Evolutionary conservation across 2,113 vertebrate genomes (phyloP).

Genomic region (Mixornis gularis): DNA sequence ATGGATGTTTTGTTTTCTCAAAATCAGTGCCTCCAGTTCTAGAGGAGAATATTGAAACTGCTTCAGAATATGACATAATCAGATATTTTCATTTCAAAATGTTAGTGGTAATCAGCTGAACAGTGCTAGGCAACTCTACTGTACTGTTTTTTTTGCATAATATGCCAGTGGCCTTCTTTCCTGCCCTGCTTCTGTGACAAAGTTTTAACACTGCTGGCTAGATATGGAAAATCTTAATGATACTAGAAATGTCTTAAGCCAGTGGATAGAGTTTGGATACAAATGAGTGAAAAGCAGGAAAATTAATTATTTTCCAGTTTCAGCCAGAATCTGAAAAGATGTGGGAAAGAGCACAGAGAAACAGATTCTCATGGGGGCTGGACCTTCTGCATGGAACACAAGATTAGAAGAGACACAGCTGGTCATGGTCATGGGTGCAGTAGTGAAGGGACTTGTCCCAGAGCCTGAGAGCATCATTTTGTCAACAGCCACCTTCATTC

Average conservation of each 20-base stretch:
- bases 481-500: accelerated
- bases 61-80: not conserved
- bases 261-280: not conserved
- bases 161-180: not conserved
- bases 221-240: not conserved
- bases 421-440: not conserved
- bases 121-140: not conserved
- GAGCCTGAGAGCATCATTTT: not conserved
- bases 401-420: not conserved
- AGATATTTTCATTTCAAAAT: slow-evolving; percentile 15
- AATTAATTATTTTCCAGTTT: not conserved
- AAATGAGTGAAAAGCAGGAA: not conserved
- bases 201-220: not conserved
- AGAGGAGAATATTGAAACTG: not conserved
- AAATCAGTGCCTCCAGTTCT: not conserved
- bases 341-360: not conserved
- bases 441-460: not conserved
- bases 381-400: not conserved
- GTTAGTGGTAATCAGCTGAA: not conserved
- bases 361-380: not conserved
- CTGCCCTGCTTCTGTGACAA: not conserved
- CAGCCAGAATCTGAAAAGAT: not conserved
- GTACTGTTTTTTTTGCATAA: not conserved
- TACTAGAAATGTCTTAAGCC: not conserved
- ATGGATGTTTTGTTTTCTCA: not conserved